These are phyloP conservation scores for Willowsia nigromaculata DNA, from an alignment of 2,888 invertebrate genomes.

Conservation along the genomic window DNA sequence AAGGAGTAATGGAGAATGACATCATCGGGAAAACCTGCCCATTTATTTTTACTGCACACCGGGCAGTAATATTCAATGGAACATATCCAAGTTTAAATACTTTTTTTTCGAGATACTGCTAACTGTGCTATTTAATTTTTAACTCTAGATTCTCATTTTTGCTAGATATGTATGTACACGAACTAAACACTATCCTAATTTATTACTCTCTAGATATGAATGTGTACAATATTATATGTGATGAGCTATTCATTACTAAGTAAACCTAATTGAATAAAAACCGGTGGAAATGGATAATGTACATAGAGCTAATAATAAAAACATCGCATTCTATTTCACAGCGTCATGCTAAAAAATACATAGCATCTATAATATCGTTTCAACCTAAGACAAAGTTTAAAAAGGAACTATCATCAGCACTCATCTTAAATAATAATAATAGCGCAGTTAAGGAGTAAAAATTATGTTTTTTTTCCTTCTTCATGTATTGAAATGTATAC, in stretches of 20 bases:
- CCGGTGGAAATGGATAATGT: conserved; percentile 25
- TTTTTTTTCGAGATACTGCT: neutral
- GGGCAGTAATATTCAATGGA: neutral
- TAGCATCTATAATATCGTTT: neutral
- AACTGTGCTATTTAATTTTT: neutral
- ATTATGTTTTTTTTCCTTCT: neutral
- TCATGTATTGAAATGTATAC: conserved; percentile 6
- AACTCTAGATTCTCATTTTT: neutral
- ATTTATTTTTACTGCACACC: neutral
- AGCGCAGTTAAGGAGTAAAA: neutral
- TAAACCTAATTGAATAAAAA: too few species aligned
- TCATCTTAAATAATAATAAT: neutral
- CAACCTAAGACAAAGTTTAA: neutral
- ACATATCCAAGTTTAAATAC: neutral
- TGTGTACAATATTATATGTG: too few species aligned
- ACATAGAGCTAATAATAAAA: neutral
- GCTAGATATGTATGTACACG: neutral
- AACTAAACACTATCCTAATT: too few species aligned
- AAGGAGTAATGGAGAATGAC: too few species aligned
- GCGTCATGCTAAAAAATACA: neutral
- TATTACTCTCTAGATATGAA: too few species aligned
- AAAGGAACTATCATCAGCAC: conserved; percentile 19
- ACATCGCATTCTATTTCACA: neutral
- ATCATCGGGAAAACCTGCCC: conserved; percentile 43
- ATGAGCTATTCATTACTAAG: too few species aligned